Percentiles rank a stretch among this genome's conserved stretches.
phyloP scores from a whole-genome alignment of 1,140 invertebrate genomes.

The Acromyrmex charruanus region DNA sequence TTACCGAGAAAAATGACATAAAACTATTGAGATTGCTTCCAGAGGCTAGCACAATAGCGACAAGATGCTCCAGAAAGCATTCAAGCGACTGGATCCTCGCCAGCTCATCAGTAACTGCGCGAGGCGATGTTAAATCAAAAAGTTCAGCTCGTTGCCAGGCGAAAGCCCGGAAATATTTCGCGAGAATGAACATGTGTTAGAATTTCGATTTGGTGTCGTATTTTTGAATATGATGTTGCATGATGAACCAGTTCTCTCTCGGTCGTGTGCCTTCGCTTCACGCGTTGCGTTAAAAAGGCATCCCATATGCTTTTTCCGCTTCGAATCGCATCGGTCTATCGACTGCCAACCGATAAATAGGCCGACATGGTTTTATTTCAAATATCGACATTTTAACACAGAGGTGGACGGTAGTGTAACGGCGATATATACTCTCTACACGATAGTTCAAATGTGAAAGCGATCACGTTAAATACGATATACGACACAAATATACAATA shows the following conservation, averaged over 20 bases:
- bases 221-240: conserved; percentile 23
- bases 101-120: conserved; percentile 78
- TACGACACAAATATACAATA: conserved; percentile 44
- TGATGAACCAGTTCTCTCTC: not conserved
- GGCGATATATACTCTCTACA: conserved; percentile 11
- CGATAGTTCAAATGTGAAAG: conserved; percentile 18
- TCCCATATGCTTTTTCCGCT: conserved; percentile 41
- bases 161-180: conserved; percentile 43
- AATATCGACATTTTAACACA: conserved; percentile 45
- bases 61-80: conserved; percentile 77
- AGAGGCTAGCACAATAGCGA: conserved; percentile 69
- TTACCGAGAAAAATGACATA: conserved; percentile 70
- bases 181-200: conserved; percentile 18
- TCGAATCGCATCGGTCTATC: conserved; percentile 46
- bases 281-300: conserved; percentile 37
- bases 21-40: conserved; percentile 76
- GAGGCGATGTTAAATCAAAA: conserved; percentile 74
- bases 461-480: conserved; percentile 47
- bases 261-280: not conserved
- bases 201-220: conserved; percentile 67
- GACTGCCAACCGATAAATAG: conserved; percentile 56
- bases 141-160: conserved; percentile 30
- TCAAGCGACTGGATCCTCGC: conserved; percentile 72
- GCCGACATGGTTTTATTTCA: conserved; percentile 47
- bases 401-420: not conserved